Conservation (phyloP, 2,113 vertebrate genomes). For the Elaphurus davidianus region DNA sequence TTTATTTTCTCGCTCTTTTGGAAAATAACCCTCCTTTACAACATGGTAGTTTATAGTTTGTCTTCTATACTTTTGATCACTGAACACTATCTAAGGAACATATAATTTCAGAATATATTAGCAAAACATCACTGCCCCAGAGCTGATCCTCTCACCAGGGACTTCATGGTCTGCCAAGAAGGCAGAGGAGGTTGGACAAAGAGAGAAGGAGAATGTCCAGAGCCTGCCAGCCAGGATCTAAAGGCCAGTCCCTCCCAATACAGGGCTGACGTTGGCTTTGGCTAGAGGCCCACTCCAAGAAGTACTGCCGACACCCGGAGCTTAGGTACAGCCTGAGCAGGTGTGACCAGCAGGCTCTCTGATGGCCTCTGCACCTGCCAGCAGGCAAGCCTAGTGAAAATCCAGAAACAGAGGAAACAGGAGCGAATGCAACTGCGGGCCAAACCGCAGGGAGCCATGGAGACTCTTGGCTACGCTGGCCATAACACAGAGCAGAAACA, state of each 20-base stretch:
- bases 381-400: neutral
- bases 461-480: neutral
- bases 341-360: constrained; percentile 16
- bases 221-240: neutral
- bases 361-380: neutral
- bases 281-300: neutral
- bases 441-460: neutral
- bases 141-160: neutral
- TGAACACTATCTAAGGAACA: neutral
- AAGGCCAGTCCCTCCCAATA: neutral
- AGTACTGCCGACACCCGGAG: neutral
- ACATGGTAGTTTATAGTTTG: neutral
- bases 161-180: neutral
- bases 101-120: constrained; percentile 8
- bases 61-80: neutral
- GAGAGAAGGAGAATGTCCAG: neutral
- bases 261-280: neutral
- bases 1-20: neutral
- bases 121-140: neutral
- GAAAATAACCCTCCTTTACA: neutral
- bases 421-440: neutral
- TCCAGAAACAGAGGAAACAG: neutral
- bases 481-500: neutral
- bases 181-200: neutral
- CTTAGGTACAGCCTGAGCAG: neutral